Conservation (phyloP, 2,113 vertebrate species). For the Gavia stellata region DNA sequence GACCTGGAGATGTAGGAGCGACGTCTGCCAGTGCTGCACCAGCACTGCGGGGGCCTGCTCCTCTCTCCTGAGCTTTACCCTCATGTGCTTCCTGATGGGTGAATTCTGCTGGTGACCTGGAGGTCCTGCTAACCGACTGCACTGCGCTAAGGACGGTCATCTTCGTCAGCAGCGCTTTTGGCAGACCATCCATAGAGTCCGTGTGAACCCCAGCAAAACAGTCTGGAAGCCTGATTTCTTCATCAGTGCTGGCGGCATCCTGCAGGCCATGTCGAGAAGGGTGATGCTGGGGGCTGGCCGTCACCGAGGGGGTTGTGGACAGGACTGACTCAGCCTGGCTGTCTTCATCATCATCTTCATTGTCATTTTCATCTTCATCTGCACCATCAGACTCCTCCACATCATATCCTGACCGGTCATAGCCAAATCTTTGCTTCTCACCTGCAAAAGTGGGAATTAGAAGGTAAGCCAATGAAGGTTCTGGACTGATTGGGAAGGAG, state of each 20-base stretch:
- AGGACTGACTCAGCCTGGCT: slow-evolving; percentile 93
- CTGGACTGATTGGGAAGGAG: background rate
- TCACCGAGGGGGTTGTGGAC: slow-evolving; percentile 90
- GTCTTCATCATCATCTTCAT: slow-evolving; percentile 97
- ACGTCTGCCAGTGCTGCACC: slow-evolving; percentile 46
- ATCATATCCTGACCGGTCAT: slow-evolving; percentile 85
- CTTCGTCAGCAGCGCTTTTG: slow-evolving; percentile 87
- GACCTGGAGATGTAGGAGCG: slow-evolving; percentile 77
- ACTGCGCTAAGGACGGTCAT: slow-evolving; percentile 83
- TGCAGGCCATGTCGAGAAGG: slow-evolving; percentile 67
- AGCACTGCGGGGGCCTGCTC: background rate
- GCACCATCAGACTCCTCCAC: slow-evolving; percentile 90
- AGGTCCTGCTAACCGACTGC: slow-evolving; percentile 24
- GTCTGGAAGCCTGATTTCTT: slow-evolving; percentile 56
- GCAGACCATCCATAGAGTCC: slow-evolving; percentile 79
- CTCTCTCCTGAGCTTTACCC: slow-evolving; percentile 52
- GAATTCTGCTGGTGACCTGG: slow-evolving; percentile 36
- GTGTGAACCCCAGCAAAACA: slow-evolving; percentile 61
- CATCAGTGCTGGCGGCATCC: slow-evolving; percentile 57
- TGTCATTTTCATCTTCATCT: slow-evolving; percentile 91
- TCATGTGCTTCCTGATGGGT: background rate
- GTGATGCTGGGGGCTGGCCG: slow-evolving; percentile 91
- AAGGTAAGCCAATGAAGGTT: background rate
- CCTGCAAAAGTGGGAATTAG: slow-evolving; percentile 63
- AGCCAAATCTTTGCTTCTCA: slow-evolving; percentile 82